Conservation (phyloP, 2,113 vertebrate genomes). For the Canis aureus region DNA sequence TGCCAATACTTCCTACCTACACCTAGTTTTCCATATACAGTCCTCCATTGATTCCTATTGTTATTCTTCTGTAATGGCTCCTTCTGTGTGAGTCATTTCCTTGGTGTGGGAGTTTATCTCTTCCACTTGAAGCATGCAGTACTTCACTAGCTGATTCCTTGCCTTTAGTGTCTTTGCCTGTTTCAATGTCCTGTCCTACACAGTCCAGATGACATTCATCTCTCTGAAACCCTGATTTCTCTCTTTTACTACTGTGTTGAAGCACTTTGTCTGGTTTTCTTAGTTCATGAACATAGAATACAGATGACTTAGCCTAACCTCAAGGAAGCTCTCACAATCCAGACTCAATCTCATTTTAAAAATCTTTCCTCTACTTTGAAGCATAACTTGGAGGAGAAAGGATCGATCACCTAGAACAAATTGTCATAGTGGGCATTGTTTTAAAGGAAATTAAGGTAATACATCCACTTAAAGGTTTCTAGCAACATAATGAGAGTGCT, state of each 20-base stretch:
- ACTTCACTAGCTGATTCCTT: neutral
- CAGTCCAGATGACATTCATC: neutral
- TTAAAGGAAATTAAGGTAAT: neutral
- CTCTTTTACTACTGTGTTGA: neutral
- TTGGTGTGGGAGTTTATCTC: neutral
- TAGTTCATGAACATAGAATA: neutral
- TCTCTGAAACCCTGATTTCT: neutral
- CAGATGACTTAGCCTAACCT: neutral
- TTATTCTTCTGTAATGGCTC: neutral
- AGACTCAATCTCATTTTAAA: neutral
- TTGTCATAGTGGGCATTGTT: neutral
- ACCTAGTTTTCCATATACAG: neutral
- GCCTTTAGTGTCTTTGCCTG: neutral
- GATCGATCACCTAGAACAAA: neutral
- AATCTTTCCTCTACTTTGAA: slow-evolving; percentile 12
- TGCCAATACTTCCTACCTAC: neutral
- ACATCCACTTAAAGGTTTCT: neutral
- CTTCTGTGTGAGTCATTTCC: neutral
- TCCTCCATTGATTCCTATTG: neutral
- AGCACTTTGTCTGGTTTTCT: neutral
- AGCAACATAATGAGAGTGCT: neutral
- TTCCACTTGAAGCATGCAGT: neutral
- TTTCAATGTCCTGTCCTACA: neutral
- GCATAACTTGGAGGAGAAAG: neutral
- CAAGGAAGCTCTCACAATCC: neutral